Percentiles rank a stretch among this genome's conserved stretches.
Evolutionary conservation across 2,113 vertebrate genomes (phyloP).

Genomic region (Columbina picui): DNA sequence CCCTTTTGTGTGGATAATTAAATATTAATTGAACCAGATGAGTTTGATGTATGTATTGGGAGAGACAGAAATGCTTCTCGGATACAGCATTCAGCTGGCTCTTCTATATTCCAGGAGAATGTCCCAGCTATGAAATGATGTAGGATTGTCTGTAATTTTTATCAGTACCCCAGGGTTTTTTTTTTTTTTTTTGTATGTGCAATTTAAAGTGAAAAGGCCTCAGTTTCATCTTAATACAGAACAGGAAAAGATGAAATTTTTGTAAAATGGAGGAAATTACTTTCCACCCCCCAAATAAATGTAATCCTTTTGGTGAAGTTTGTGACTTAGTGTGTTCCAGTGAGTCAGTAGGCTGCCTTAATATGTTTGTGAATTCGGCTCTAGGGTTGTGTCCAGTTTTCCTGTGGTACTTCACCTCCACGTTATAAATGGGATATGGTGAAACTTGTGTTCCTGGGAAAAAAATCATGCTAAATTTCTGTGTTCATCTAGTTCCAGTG

Average conservation of each 20-base stretch:
- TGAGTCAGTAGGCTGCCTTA: neutral
- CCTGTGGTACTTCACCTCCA: rapidly evolving
- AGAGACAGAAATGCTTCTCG: rapidly evolving
- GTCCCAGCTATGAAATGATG: neutral
- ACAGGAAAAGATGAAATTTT: neutral
- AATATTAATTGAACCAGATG: slow-evolving; percentile 53
- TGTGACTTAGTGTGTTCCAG: neutral
- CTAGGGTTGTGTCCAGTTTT: neutral
- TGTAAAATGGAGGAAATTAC: rapidly evolving
- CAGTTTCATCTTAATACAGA: neutral
- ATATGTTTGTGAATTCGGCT: neutral
- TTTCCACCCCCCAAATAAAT: rapidly evolving
- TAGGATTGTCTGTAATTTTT: neutral
- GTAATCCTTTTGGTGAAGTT: neutral
- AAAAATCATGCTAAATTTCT: rapidly evolving
- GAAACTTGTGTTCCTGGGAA: neutral
- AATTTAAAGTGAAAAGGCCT: neutral
- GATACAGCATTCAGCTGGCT: neutral
- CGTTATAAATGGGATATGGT: rapidly evolving
- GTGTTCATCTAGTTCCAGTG: rapidly evolving
- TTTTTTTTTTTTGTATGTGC: rapidly evolving
- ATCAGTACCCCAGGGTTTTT: neutral
- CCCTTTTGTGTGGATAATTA: slow-evolving; percentile 58
- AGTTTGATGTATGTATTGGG: slow-evolving; percentile 21
- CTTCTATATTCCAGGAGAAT: neutral